Evolutionary conservation across 92 coral and sea anemone species (phyloP).

Genomic region (Galaxea fascicularis): DNA sequence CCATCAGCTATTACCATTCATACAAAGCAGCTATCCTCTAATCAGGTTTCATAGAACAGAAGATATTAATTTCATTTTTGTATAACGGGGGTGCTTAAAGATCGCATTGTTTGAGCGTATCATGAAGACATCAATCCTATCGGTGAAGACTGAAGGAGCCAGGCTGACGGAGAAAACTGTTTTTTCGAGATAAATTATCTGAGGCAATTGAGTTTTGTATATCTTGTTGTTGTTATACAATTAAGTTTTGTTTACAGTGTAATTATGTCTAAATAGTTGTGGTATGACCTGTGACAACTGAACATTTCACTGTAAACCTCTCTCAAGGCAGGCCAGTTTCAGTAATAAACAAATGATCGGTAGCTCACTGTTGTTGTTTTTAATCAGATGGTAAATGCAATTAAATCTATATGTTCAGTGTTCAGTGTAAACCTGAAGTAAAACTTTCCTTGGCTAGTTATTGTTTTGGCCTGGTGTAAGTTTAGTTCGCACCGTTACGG

Average conservation of each 20-base stretch:
- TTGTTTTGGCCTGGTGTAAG: too few relatives aligned
- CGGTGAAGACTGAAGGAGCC: background rate
- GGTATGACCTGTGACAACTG: too few relatives aligned
- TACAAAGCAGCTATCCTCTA: background rate
- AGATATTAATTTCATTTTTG: background rate
- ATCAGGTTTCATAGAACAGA: background rate
- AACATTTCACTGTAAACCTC: too few relatives aligned
- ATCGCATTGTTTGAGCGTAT: background rate
- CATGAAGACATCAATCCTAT: constrained; percentile 5
- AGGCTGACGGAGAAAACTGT: background rate
- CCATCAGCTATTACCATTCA: too few relatives aligned
- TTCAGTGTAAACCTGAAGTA: too few relatives aligned
- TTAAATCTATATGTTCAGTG: too few relatives aligned
- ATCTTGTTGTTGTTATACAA: constrained; percentile 18
- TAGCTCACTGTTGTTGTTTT: too few relatives aligned
- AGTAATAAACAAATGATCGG: too few relatives aligned
- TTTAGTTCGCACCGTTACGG: too few relatives aligned
- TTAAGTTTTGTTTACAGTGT: constrained; percentile 9
- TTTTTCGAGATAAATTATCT: constrained; percentile 15
- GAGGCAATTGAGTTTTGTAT: background rate
- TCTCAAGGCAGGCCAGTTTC: too few relatives aligned
- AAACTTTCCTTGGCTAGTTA: too few relatives aligned
- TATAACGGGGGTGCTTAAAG: background rate
- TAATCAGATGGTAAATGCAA: too few relatives aligned
- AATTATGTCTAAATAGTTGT: background rate